Evolutionary conservation across 2,113 vertebrate genomes (phyloP).

Genomic region (Capreolus pygargus): DNA sequence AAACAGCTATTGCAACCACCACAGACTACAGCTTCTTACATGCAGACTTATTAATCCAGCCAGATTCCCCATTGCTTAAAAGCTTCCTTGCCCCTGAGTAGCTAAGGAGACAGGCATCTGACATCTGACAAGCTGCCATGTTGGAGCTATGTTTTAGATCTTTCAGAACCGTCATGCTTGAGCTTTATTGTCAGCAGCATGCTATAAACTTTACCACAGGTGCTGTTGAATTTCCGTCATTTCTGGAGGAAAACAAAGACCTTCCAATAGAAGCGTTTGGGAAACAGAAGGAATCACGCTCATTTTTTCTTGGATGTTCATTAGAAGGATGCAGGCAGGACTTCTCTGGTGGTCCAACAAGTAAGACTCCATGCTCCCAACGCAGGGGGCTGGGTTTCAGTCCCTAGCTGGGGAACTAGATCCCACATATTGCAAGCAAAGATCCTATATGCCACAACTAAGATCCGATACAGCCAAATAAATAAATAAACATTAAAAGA

Average conservation of each 20-base stretch:
- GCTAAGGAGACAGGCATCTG: slow-evolving; percentile 67
- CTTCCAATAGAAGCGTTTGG: neutral
- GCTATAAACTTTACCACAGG: neutral
- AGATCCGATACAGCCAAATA: neutral
- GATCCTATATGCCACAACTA: neutral
- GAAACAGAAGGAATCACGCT: neutral
- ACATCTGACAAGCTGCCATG: slow-evolving; percentile 48
- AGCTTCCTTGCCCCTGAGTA: slow-evolving; percentile 60
- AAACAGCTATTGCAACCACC: slow-evolving; percentile 80
- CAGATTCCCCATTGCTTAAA: slow-evolving; percentile 72
- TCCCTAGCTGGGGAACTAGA: neutral
- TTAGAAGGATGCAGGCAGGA: neutral
- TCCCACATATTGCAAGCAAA: neutral
- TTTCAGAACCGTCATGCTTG: slow-evolving; percentile 30
- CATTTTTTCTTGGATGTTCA: neutral
- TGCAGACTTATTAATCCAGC: slow-evolving; percentile 73
- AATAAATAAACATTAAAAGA: neutral
- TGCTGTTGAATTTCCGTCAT: slow-evolving; percentile 21
- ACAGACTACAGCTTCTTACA: slow-evolving; percentile 62
- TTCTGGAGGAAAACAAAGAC: slow-evolving; percentile 55
- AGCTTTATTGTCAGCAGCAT: slow-evolving; percentile 36
- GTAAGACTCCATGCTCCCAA: neutral
- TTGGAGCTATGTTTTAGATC: slow-evolving; percentile 52
- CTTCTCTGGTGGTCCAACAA: neutral
- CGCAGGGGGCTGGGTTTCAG: neutral